Evolutionary conservation across 2,113 vertebrate genomes (phyloP), one percentile per base, ranked within the genome.

Genomic region (Pangasianodon gigas): DNA sequence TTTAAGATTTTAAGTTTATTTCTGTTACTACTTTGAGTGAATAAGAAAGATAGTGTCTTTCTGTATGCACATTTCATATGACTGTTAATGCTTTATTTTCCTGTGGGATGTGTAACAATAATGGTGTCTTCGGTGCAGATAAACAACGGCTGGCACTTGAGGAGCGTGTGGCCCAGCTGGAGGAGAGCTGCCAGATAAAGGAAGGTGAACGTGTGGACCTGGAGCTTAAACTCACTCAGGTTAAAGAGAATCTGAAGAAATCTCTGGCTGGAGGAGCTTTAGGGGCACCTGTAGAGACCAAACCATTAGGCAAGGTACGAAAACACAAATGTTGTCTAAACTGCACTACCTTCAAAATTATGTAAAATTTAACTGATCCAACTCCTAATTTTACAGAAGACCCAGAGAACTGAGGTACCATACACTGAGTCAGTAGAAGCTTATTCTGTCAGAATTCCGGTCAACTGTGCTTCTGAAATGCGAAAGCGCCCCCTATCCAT

Each of bases 211-310:
- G 98, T 0, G 98, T 99, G 0, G 97, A 99, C 89, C 94, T 99
- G 92, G 98, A 99, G 93, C 96, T 99, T 44, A 94, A 92, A 92
- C 96, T 99, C 26, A 96, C 96, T 0, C 96, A 96, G 69, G 98
- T 98, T 91, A 98, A 98, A 93, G 98, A 99, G 90, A 96, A 95
- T 92, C 94, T 99, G 44, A 98, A 97, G 93, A 98, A 97, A 94
- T 98, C 97, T 0, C 93, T 97, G 93, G 97, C 98, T 0, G 97
- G 98, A 46, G 98, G 98, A 0, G 96, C 96, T 4, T 94, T 98
- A 91, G 97, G 96, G 1, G 95, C 97, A 1, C 94, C 97, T 0
- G 84, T 95, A 41, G 95, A 96, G 60, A 41, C 89, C 65, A 97
- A 96, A 91, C 93, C 93, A 21, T 95, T 95, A 48, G 93, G 79